A percentile compares a stretch with the other conserved stretches of the same genome.
These are phyloP conservation scores for Drosophila ustulata DNA, from an alignment of 2,888 invertebrate genomes.

Conservation along the genomic window DNA sequence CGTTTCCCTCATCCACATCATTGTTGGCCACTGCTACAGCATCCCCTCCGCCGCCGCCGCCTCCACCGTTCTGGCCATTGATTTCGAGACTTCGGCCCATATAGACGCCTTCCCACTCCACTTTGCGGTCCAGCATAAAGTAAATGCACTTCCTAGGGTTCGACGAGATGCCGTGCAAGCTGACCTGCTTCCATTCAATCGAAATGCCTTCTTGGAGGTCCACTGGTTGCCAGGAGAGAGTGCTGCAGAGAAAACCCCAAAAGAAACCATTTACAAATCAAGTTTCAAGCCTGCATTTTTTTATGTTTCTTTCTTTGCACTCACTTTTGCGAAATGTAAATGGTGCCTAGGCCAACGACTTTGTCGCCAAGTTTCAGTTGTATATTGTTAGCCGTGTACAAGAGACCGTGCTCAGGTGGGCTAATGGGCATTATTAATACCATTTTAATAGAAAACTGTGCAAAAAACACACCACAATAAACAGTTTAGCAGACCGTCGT, in stretches of 20 bases:
- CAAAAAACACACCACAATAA: conserved; percentile 49
- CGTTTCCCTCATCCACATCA: conserved; percentile 76
- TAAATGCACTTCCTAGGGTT: conserved; percentile 83
- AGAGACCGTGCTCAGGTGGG: conserved; percentile 80
- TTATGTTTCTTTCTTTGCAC: conserved; percentile 31
- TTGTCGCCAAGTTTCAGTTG: conserved; percentile 82
- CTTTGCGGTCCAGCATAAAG: conserved; percentile 83
- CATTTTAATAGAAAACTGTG: conserved; percentile 73
- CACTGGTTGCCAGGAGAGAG: conserved; percentile 83
- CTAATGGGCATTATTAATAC: conserved; percentile 81
- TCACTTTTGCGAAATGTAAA: conserved; percentile 84
- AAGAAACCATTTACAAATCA: conserved; percentile 7
- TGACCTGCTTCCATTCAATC: conserved; percentile 83
- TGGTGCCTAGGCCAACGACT: conserved; percentile 78
- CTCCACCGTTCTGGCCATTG: conserved; percentile 70
- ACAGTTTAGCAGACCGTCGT: conserved; percentile 49
- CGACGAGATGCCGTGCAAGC: conserved; percentile 83
- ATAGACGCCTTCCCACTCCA: conserved; percentile 83
- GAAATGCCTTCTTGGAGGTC: conserved; percentile 82
- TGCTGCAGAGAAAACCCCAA: conserved; percentile 59
- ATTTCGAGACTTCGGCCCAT: conserved; percentile 59
- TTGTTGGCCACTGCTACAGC: conserved; percentile 51
- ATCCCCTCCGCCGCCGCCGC: conserved; percentile 55
- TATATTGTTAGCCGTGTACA: conserved; percentile 81
- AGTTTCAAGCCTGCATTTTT: conserved; percentile 2